Percentiles rank a stretch among this genome's conserved stretches.
phyloP scores from a whole-genome alignment of 2,113 vertebrate species.

The Oryzias woworae region DNA sequence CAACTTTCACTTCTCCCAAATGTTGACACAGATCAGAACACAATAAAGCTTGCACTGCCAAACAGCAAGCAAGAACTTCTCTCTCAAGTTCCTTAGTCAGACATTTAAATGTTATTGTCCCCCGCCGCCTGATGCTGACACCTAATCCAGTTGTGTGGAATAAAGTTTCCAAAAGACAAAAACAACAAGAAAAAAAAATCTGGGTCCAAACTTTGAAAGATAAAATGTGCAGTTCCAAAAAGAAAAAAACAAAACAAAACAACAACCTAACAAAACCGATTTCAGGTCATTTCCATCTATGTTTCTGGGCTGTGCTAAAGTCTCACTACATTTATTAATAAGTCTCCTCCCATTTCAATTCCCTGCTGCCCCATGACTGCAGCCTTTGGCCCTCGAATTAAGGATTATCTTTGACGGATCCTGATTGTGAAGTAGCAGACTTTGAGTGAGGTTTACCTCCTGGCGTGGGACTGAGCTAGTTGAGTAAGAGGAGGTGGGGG shows the following conservation, averaged over 20 bases:
- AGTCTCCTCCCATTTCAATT: constrained; percentile 9
- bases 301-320: constrained; percentile 1
- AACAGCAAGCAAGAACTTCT: constrained; percentile 12
- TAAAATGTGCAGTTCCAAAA: constrained; percentile 16
- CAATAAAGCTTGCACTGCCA: constrained; percentile 2
- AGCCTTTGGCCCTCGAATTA: constrained; percentile 18
- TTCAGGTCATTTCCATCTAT: constrained; percentile 10
- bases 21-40: background rate
- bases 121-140: constrained; percentile 1
- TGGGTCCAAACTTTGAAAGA: constrained; percentile 13
- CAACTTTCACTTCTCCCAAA: constrained; percentile 38
- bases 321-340: constrained; percentile 17
- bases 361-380: background rate
- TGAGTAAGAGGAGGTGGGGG: constrained; percentile 10
- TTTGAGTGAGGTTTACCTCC: constrained; percentile 65
- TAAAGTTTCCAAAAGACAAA: background rate
- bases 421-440: constrained; percentile 65
- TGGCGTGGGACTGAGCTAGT: constrained; percentile 39
- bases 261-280: background rate
- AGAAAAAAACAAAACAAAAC: background rate
- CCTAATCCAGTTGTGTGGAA: constrained; percentile 9
- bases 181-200: constrained; percentile 2
- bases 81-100: constrained; percentile 23
- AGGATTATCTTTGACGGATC: constrained; percentile 65
- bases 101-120: constrained; percentile 12